A percentile compares a stretch with the other conserved stretches of the same genome.
Evolutionary conservation across 2,113 vertebrate genomes (phyloP).

Genomic region (Brevimyrus niger): DNA sequence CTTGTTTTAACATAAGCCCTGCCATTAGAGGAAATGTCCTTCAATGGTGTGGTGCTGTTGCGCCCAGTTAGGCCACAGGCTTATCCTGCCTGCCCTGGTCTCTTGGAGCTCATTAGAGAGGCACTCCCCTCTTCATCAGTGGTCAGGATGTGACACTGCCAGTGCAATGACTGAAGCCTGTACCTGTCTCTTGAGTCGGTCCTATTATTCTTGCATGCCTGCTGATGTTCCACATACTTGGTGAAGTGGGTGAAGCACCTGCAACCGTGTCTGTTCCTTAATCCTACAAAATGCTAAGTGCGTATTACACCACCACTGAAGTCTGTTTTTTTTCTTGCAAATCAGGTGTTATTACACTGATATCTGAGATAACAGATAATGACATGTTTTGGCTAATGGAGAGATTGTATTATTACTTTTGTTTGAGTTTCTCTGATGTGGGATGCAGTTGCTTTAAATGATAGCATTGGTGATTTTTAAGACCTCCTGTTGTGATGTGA

Average conservation of each 20-base stretch:
- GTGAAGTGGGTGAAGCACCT: neutral
- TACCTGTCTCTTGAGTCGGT: neutral
- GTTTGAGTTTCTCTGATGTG: neutral
- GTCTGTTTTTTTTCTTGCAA: neutral
- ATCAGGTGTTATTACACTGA: neutral
- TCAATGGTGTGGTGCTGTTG: neutral
- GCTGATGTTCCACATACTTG: neutral
- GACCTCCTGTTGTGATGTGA: neutral
- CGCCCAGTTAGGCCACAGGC: neutral
- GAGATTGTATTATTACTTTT: neutral
- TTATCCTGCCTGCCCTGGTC: neutral
- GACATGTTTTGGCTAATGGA: neutral
- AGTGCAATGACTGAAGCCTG: neutral
- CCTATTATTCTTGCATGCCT: neutral
- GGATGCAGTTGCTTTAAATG: neutral
- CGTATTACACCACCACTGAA: neutral
- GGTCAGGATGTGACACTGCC: neutral
- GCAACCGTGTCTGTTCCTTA: neutral
- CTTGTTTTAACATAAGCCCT: slow-evolving; percentile 1
- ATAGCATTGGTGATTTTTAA: neutral
- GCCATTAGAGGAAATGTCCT: neutral
- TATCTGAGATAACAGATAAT: neutral
- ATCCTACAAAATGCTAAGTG: neutral
- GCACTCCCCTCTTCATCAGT: neutral
- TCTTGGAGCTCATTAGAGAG: neutral